Evolutionary conservation across 2,888 invertebrate genomes (phyloP).

Genomic region (Phanerotoma sp.): DNA sequence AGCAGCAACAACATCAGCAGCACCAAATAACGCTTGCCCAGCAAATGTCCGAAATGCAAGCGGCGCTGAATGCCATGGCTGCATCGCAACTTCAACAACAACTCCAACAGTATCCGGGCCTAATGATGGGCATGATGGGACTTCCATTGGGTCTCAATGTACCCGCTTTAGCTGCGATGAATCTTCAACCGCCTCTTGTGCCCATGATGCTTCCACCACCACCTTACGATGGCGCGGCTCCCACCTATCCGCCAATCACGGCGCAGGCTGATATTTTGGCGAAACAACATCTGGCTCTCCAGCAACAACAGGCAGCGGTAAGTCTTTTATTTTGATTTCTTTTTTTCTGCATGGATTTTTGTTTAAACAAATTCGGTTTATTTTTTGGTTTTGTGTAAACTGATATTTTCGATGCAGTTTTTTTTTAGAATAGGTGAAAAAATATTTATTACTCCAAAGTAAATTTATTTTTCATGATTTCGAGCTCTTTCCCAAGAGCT

Average conservation of each 20-base stretch:
- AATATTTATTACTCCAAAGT: no score
- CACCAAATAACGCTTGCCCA: constrained; percentile 64
- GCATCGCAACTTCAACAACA: constrained; percentile 76
- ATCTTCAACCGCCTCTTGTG: constrained; percentile 88
- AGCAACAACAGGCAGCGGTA: constrained; percentile 56
- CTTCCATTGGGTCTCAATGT: constrained; percentile 77
- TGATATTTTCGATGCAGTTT: no score
- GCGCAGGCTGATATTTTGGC: constrained; percentile 60
- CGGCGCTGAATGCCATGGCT: constrained; percentile 78
- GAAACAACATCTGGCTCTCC: constrained; percentile 73
- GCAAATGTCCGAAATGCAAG: constrained; percentile 82
- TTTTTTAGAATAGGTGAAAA: no score
- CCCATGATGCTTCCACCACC: constrained; percentile 87
- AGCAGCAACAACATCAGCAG: constrained; percentile 55
- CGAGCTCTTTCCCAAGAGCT: no score
- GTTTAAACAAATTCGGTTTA: background rate
- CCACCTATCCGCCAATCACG: constrained; percentile 52
- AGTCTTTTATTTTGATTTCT: constrained; percentile 32
- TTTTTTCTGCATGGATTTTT: background rate
- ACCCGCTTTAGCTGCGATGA: constrained; percentile 88
- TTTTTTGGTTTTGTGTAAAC: no score
- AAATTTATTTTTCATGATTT: no score
- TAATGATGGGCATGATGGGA: constrained; percentile 88
- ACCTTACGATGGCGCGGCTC: constrained; percentile 64
- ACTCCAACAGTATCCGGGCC: constrained; percentile 84